Evolutionary conservation across 2,888 invertebrate genomes (phyloP).

Genomic region (Ischnus inquisitorius): DNA sequence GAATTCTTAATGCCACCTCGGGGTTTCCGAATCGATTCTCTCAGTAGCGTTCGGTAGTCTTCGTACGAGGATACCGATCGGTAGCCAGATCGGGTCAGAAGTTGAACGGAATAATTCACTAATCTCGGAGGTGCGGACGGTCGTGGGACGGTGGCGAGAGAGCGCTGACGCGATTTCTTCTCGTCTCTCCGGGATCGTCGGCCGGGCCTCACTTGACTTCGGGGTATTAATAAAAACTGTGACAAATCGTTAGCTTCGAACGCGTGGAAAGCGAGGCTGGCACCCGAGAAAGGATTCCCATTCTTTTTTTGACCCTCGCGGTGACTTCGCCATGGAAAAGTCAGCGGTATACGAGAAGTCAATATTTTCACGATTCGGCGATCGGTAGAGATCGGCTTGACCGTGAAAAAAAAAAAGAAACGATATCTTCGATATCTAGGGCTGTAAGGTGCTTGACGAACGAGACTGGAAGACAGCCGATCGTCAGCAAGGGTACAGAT

Average conservation of each 20-base stretch:
- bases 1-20: conserved; percentile 31
- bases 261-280: conserved; percentile 14
- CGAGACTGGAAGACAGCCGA: conserved; percentile 62
- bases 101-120: conserved; percentile 50
- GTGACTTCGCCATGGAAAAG: too few species aligned
- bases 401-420: conserved; percentile 41
- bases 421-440: conserved; percentile 76
- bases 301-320: conserved; percentile 6
- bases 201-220: conserved; percentile 9
- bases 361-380: conserved; percentile 58
- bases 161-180: conserved; percentile 30
- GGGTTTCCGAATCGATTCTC: conserved; percentile 12
- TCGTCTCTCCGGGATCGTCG: not conserved
- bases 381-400: conserved; percentile 51
- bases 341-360: conserved; percentile 31
- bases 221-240: conserved; percentile 62
- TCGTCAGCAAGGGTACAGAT: conserved; percentile 46
- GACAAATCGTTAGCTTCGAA: conserved; percentile 57
- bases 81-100: not conserved
- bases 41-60: conserved; percentile 45
- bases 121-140: conserved; percentile 9
- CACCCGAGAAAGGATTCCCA: conserved; percentile 28
- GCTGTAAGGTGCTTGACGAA: conserved; percentile 74
- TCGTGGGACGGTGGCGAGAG: not conserved
- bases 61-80: conserved; percentile 53